A percentile compares a stretch with the other conserved stretches of the same genome.
These are phyloP conservation scores for Amorpha juglandis DNA, from an alignment of 2,888 invertebrate genomes.

Conservation along the genomic window DNA sequence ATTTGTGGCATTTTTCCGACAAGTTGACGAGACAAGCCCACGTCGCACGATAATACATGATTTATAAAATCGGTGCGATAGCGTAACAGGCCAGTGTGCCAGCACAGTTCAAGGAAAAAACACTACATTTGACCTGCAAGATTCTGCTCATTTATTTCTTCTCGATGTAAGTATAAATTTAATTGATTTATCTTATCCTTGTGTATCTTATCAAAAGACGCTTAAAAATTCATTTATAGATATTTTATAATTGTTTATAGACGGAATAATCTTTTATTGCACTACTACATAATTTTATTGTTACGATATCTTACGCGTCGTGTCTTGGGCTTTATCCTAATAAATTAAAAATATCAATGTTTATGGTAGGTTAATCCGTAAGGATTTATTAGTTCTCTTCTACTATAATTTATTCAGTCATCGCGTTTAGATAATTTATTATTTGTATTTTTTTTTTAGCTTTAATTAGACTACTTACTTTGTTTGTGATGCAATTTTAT, in stretches of 20 bases:
- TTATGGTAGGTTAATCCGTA: too few species aligned
- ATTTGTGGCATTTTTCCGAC: conserved; percentile 34
- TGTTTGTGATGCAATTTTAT: too few species aligned
- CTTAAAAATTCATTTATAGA: conserved; percentile 17
- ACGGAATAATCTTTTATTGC: conserved; percentile 15
- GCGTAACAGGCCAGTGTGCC: conserved; percentile 42
- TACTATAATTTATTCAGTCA: too few species aligned
- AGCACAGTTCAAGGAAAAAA: conserved; percentile 34
- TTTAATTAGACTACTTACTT: too few species aligned
- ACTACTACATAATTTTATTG: neutral
- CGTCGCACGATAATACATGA: conserved; percentile 55
- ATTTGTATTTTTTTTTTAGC: too few species aligned
- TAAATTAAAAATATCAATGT: neutral
- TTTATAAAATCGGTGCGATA: conserved; percentile 57
- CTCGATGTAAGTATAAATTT: neutral
- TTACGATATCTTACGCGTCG: neutral
- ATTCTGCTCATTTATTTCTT: conserved; percentile 15
- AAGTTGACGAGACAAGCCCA: conserved; percentile 49
- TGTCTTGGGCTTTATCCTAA: neutral
- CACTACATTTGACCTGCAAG: conserved; percentile 22
- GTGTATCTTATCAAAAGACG: neutral
- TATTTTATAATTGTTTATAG: conserved; percentile 17
- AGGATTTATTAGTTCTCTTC: too few species aligned
- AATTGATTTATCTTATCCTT: neutral
- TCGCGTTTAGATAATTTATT: too few species aligned